phyloP scores from a whole-genome alignment of 64 coral and sea anemone species.

The Pachyseris speciosa region DNA sequence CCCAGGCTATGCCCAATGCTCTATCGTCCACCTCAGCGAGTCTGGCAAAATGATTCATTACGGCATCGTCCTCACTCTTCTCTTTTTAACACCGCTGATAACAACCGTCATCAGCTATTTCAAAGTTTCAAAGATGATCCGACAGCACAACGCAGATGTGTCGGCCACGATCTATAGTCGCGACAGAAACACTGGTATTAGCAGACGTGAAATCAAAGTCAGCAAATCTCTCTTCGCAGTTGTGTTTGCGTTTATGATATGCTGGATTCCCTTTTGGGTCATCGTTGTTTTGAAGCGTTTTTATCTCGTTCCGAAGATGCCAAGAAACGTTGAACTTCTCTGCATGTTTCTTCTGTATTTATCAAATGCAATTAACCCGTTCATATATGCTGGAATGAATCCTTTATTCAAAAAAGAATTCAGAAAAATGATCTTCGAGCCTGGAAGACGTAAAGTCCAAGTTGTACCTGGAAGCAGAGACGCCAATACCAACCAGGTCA shows the following conservation, averaged over 20 bases:
- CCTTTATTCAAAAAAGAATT: background rate
- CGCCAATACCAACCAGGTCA: background rate
- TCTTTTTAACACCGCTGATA: background rate
- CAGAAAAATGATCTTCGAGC: background rate
- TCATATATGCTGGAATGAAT: background rate
- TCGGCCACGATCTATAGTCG: background rate
- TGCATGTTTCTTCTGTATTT: constrained; percentile 1
- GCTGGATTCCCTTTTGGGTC: constrained; percentile 13
- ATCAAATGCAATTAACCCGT: background rate
- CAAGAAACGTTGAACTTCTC: background rate
- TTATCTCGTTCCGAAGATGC: background rate
- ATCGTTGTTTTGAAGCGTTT: background rate
- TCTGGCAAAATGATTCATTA: background rate
- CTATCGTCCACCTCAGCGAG: background rate
- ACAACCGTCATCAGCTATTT: background rate
- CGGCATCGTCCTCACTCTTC: background rate
- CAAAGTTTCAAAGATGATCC: background rate
- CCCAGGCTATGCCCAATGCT: background rate
- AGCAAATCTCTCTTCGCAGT: background rate
- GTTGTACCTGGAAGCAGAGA: background rate
- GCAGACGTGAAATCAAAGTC: background rate
- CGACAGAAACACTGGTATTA: background rate
- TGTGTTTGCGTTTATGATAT: background rate
- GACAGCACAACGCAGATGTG: background rate
- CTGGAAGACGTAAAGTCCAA: background rate